Percentiles rank a stretch among this genome's conserved stretches.
Conservation (phyloP, 2,888 invertebrate species). For the Tetragnatha montana region DNA sequence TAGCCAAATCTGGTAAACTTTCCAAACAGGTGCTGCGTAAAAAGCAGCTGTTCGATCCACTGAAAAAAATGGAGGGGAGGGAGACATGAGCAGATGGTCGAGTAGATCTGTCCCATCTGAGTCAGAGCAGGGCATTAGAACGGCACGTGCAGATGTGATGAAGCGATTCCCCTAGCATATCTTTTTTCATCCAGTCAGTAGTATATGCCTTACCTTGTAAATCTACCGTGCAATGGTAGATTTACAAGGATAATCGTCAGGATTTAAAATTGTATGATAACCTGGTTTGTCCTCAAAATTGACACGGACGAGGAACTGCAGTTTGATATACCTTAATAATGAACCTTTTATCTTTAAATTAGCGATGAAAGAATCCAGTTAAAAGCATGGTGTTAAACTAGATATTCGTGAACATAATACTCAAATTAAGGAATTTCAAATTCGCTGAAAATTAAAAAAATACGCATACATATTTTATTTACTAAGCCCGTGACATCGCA, state of each 20-base stretch:
- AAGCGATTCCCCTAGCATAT: background rate
- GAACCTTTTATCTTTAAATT: background rate
- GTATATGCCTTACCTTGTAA: no score
- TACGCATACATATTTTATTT: no score
- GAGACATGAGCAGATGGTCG: conserved; percentile 5
- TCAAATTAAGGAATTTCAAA: no score
- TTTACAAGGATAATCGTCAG: background rate
- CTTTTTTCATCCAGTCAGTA: background rate
- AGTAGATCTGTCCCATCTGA: conserved; percentile 8
- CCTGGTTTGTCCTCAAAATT: background rate
- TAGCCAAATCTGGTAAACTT: conserved; percentile 35
- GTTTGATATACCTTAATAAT: background rate
- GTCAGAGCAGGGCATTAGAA: conserved; percentile 8
- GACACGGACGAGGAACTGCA: background rate
- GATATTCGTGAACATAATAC: no score
- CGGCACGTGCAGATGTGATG: background rate
- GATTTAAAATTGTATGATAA: background rate
- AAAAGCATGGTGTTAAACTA: no score
- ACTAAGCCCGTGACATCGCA: no score
- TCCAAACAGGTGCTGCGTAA: conserved; percentile 21
- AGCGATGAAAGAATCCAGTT: no score
- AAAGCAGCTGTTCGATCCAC: conserved; percentile 28
- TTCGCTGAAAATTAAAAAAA: no score
- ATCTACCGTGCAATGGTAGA: no score
- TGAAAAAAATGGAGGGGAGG: background rate